Base-by-base conservation (phyloP, 2,797 vertebrate species). In the Nyctibius grandis region DNA sequence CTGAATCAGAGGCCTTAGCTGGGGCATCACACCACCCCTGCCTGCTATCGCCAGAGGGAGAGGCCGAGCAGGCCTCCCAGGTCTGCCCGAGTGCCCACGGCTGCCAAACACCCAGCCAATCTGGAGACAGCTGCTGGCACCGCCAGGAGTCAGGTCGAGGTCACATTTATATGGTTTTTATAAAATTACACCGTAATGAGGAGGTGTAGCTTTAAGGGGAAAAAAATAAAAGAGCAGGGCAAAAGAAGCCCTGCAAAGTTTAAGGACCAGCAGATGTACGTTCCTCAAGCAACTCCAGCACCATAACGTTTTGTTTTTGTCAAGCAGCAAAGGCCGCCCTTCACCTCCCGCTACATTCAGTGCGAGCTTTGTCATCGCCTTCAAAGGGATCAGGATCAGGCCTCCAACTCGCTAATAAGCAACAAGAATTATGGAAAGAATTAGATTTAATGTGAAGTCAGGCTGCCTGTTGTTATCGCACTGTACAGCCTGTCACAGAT, bases 311-410 rank as follows among this genome's bases (percentile, higher is more conserved):
- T 96, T 91, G 85, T 40, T 87, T 91, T 86, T 82, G 40, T 96
- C 92, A 93, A 76, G 61, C 34, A 92, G 91, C 53, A 97, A 86
- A 94, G 38, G 53, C 84, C 18, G 33, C 80, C 85, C 87, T 85
- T 91, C 77, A 91, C 74, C 90, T 94, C 92, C 93, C 0, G 8
- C 94, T 88, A 93, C 0, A 34, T 91, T 94, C 88, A 76, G 77
- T 69, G 60, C 42, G 61, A 95, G 70, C 86, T 82, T 67, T 96
- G 84, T 91, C 96, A 88, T 85, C 33, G 2, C 53, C 85, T 91
- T 97, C 96, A 97, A 97, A 95, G 89, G 64, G 85, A 89, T 64
- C 92, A 72, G 94, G 86, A 96, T 96, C 91, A 89, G 92, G 80
- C 72, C 91, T 95, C 89, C 73, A 82, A 74, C 0, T 3, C 57